A percentile compares a stretch with the other conserved stretches of the same genome.
These are phyloP conservation scores for Eucidaris tribuloides DNA, from an alignment of 35 echinoderm and acorn worm genomes.

Conservation along the genomic window DNA sequence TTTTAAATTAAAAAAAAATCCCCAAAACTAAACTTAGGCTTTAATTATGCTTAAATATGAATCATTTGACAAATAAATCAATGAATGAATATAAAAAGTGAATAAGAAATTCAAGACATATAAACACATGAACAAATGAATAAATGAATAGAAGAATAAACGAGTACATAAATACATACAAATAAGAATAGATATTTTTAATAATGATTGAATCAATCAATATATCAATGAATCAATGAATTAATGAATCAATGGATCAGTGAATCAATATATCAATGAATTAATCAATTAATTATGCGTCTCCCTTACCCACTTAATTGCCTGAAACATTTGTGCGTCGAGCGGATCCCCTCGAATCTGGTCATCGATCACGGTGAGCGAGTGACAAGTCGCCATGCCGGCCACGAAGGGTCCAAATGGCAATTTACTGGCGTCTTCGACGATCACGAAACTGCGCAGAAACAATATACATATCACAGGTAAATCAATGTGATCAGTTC, in stretches of 20 bases:
- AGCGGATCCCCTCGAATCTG: slow-evolving; percentile 88
- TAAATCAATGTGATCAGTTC: neutral
- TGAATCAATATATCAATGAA: neutral
- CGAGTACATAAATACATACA: too few relatives aligned
- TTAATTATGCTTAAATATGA: too few relatives aligned
- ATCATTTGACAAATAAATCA: too few relatives aligned
- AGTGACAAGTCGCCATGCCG: slow-evolving; percentile 94
- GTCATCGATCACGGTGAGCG: slow-evolving; percentile 89
- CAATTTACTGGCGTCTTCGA: slow-evolving; percentile 80
- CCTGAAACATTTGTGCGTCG: slow-evolving; percentile 95
- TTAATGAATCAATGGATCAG: neutral
- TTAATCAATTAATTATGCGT: neutral
- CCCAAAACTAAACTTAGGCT: too few relatives aligned
- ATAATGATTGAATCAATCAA: too few relatives aligned
- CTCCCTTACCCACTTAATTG: slow-evolving; percentile 84
- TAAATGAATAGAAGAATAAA: too few relatives aligned
- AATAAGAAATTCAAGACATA: too few relatives aligned
- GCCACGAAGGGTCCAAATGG: slow-evolving; percentile 77
- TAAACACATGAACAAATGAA: too few relatives aligned
- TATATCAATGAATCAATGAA: neutral
- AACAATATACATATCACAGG: too few relatives aligned
- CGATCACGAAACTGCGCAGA: slow-evolving; percentile 73
- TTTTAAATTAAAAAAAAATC: too few relatives aligned
- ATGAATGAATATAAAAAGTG: too few relatives aligned
- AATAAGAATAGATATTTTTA: too few relatives aligned